These are phyloP conservation scores for Steinernema carpocapsae DNA, from an alignment of 2,888 invertebrate species.

Conservation along the genomic window DNA sequence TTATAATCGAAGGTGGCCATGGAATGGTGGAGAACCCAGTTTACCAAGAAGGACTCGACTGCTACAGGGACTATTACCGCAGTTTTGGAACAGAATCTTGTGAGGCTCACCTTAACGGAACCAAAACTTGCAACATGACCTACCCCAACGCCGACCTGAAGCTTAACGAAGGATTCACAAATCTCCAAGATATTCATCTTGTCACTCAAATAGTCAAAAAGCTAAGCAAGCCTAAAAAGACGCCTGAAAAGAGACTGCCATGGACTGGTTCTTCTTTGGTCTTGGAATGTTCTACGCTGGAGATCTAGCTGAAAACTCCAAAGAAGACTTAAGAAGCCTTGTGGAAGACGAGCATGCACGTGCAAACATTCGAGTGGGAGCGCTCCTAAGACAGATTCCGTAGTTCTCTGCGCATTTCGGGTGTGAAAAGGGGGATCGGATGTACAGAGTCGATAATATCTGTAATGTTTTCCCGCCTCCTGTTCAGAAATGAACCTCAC, in stretches of 20 bases:
- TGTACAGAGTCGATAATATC: neutral
- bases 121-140: neutral
- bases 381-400: neutral
- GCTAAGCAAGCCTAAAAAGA: neutral
- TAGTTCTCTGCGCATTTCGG: neutral
- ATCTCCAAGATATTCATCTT: neutral
- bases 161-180: neutral
- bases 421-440: neutral
- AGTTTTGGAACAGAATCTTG: neutral
- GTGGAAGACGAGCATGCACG: neutral
- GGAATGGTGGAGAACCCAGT: neutral
- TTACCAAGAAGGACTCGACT: neutral
- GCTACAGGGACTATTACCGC: neutral
- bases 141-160: neutral
- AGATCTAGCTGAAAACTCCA: neutral
- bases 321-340: neutral
- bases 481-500: neutral
- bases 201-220: neutral
- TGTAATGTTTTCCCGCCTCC: neutral
- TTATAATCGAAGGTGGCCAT: neutral
- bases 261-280: conserved; percentile 5
- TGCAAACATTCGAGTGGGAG: neutral
- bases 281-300: neutral
- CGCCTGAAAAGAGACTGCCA: neutral
- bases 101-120: neutral